Evolutionary conservation across 1,140 invertebrate genomes (phyloP).

Genomic region (Zaprionus nigranus): DNA sequence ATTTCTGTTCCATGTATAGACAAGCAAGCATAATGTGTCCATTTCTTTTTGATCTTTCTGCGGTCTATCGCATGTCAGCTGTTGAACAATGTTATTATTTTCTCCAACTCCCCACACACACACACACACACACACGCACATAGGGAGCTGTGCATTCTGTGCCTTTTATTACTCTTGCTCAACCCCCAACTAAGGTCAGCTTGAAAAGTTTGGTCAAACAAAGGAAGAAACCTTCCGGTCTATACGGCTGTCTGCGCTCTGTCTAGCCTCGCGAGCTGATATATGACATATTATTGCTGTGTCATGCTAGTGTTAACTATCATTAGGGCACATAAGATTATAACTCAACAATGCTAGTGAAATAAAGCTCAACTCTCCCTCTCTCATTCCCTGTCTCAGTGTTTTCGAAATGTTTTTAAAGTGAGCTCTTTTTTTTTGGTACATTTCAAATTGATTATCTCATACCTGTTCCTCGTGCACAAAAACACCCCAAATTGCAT

Average conservation of each 20-base stretch:
- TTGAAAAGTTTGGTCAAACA: constrained; percentile 19
- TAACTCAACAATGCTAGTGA: background rate
- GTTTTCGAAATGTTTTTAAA: constrained; percentile 19
- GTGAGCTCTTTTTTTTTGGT: constrained; percentile 37
- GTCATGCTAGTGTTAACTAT: constrained; percentile 20
- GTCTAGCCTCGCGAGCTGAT: background rate
- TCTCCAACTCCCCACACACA: constrained; percentile 22
- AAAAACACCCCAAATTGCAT: constrained; percentile 75
- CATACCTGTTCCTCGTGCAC: constrained; percentile 65
- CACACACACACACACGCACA: background rate
- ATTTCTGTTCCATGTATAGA: background rate
- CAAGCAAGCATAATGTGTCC: background rate
- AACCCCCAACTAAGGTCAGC: constrained; percentile 42
- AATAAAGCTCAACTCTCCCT: background rate
- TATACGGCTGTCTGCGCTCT: constrained; percentile 15
- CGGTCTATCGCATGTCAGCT: constrained; percentile 37
- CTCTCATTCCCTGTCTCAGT: background rate
- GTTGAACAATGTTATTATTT: constrained; percentile 45
- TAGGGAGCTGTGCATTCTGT: constrained; percentile 33
- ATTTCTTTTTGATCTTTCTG: background rate
- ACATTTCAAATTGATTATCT: constrained; percentile 72
- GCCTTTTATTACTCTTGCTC: constrained; percentile 24
- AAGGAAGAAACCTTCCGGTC: constrained; percentile 12
- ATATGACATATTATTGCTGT: constrained; percentile 17
- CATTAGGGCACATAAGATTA: background rate